Evolutionary conservation across 2,797 vertebrate genomes (phyloP).

Genomic region (Neomorphus geoffroyi): DNA sequence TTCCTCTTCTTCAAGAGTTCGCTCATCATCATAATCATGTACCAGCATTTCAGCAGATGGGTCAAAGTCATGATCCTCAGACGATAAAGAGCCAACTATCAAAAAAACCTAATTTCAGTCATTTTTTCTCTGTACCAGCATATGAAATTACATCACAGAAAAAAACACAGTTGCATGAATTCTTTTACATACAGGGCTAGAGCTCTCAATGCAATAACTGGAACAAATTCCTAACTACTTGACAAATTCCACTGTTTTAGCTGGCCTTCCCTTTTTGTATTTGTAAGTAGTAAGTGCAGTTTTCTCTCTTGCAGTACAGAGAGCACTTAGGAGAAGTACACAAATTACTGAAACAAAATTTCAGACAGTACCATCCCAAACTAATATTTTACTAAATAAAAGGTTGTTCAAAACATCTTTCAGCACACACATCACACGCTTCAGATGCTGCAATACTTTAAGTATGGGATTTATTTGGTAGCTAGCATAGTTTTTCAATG

Average conservation of each 20-base stretch:
- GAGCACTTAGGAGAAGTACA: neutral
- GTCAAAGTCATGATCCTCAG: constrained; percentile 99
- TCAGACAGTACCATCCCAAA: neutral
- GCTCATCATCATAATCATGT: constrained; percentile 95
- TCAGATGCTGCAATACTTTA: neutral
- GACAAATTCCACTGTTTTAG: neutral
- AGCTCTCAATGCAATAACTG: neutral
- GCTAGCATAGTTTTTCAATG: neutral
- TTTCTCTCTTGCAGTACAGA: neutral
- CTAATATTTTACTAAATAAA: neutral
- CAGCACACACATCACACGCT: neutral
- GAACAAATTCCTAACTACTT: neutral
- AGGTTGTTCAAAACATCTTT: neutral
- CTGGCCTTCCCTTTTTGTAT: neutral
- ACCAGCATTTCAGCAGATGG: constrained; percentile 98
- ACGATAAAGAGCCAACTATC: constrained; percentile 96
- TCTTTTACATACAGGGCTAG: neutral
- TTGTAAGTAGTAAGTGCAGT: neutral
- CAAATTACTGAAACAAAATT: neutral
- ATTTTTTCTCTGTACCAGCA: neutral
- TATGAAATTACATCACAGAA: neutral
- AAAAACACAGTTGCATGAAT: neutral
- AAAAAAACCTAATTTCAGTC: constrained; percentile 28
- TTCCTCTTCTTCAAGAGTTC: constrained; percentile 97
- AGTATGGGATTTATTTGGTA: neutral